Evolutionary conservation across 2,888 invertebrate species (phyloP).

Genomic region (Corythucha ciliata): DNA sequence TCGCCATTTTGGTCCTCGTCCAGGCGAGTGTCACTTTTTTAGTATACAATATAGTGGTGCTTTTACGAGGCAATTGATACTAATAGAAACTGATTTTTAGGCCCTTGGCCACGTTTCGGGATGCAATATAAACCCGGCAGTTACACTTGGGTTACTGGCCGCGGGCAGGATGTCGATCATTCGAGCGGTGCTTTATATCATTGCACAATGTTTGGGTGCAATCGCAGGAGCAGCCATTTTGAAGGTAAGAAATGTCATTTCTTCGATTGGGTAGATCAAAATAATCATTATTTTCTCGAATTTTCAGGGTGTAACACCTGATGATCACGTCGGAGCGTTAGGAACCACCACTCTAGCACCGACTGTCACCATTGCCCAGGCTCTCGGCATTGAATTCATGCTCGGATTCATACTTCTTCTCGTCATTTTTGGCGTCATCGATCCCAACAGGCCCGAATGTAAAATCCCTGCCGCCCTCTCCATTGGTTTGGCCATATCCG

Average conservation of each 20-base stretch:
- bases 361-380: conserved; percentile 62
- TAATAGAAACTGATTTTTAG: conserved; percentile 44
- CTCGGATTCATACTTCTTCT: conserved; percentile 79
- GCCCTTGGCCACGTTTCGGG: conserved; percentile 80
- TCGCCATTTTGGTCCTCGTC: conserved; percentile 71
- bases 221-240: conserved; percentile 68
- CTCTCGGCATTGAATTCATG: conserved; percentile 82
- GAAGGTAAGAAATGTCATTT: conserved; percentile 47
- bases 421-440: conserved; percentile 82
- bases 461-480: conserved; percentile 74
- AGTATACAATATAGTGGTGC: conserved; percentile 1
- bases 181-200: conserved; percentile 66
- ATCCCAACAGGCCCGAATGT: conserved; percentile 66
- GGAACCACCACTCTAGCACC: conserved; percentile 59
- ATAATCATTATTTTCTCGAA: neutral
- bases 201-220: conserved; percentile 74
- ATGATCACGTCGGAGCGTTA: conserved; percentile 48
- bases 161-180: conserved; percentile 67
- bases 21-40: conserved; percentile 49
- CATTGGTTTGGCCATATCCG: conserved; percentile 76
- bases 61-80: neutral
- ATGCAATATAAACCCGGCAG: conserved; percentile 87
- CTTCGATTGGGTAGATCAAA: neutral
- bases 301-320: conserved; percentile 57
- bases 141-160: conserved; percentile 69